phyloP scores from a whole-genome alignment of 2,113 vertebrate species.

The Cavia aperea region DNA sequence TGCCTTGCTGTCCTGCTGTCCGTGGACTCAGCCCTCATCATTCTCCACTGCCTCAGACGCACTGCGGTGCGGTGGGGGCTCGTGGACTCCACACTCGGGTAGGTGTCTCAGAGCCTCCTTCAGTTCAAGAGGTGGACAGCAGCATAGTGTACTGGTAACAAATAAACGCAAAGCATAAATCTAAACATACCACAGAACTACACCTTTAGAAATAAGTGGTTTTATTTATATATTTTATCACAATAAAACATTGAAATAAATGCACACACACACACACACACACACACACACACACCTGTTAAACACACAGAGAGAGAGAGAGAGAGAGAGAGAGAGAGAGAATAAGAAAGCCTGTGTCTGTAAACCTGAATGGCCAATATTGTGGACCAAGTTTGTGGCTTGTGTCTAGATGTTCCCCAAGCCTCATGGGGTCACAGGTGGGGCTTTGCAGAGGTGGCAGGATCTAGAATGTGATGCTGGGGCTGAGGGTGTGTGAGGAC shows the following conservation, averaged over 20 bases:
- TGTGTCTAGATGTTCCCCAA: not conserved
- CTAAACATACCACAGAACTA: not conserved
- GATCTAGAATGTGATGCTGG: not conserved
- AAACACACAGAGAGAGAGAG: too few species aligned
- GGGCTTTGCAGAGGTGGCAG: not conserved
- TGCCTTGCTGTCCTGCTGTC: not conserved
- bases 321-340: not conserved
- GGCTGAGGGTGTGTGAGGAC: not conserved
- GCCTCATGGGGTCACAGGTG: not conserved
- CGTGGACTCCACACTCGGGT: not conserved
- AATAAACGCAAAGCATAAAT: not conserved
- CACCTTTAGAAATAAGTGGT: not conserved
- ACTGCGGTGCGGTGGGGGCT: not conserved
- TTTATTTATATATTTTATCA: slow-evolving; percentile 21
- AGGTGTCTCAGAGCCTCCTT: not conserved
- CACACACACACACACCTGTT: too few species aligned
- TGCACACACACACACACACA: not conserved
- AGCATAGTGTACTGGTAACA: not conserved
- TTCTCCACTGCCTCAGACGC: not conserved
- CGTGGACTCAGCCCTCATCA: not conserved
- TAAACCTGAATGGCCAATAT: not conserved
- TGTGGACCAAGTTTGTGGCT: not conserved
- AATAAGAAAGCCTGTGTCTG: not conserved
- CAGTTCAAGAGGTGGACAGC: too few species aligned
- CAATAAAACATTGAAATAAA: not conserved